Evolutionary conservation across 2,888 invertebrate genomes (phyloP).

Genomic region (Cyaniris semiargus): DNA sequence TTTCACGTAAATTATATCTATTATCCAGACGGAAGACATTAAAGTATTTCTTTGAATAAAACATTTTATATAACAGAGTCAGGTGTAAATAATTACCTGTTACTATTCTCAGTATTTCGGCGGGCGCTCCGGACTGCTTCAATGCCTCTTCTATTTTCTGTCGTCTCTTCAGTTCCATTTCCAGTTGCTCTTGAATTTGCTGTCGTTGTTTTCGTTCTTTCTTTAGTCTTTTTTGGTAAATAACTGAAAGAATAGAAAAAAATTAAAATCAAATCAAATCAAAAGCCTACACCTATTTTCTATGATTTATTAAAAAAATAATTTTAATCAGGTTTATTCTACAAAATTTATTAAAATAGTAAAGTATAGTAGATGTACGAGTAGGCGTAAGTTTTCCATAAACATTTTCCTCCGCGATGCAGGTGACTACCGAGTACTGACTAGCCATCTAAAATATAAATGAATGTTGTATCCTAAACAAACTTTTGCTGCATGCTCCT

Average conservation of each 20-base stretch:
- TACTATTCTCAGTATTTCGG: slow-evolving; percentile 88
- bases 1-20: neutral
- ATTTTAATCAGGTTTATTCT: neutral
- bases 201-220: slow-evolving; percentile 91
- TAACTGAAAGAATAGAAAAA: slow-evolving; percentile 78
- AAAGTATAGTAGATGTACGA: neutral
- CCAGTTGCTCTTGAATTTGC: slow-evolving; percentile 91
- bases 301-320: neutral
- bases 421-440: too few relatives aligned
- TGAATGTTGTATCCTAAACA: slow-evolving; percentile 12
- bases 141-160: slow-evolving; percentile 90
- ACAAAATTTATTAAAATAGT: neutral
- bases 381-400: neutral
- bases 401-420: neutral
- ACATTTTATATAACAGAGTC: neutral
- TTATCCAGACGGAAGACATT: neutral
- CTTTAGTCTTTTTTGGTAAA: slow-evolving; percentile 94
- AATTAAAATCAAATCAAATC: neutral
- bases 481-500: neutral
- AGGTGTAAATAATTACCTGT: slow-evolving; percentile 81
- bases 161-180: slow-evolving; percentile 88
- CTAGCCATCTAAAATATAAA: neutral
- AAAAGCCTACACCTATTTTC: too few relatives aligned
- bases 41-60: neutral
- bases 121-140: slow-evolving; percentile 86